A percentile compares a stretch with the other conserved stretches of the same genome.
phyloP scores from a whole-genome alignment of 2,888 invertebrate species.

The Phortica okadai region DNA sequence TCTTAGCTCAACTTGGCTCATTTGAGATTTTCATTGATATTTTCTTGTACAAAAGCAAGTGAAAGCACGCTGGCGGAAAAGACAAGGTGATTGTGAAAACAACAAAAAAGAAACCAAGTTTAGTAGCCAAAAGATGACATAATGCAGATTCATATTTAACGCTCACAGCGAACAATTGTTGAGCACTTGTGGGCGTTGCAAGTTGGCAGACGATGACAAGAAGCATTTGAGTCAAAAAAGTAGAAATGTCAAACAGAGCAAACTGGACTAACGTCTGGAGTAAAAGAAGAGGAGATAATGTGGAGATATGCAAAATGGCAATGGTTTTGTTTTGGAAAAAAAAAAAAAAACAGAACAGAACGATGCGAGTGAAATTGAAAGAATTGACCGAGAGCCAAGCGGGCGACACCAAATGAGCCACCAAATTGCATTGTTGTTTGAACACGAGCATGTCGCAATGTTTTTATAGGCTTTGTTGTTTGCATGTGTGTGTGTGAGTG shows the following conservation, averaged over 20 bases:
- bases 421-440: slow-evolving; percentile 9
- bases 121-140: no score
- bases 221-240: slow-evolving; percentile 32
- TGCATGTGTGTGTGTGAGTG: not conserved
- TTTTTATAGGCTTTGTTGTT: not conserved
- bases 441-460: not conserved
- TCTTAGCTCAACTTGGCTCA: no score
- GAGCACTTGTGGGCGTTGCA: no score
- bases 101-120: not conserved
- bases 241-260: slow-evolving; percentile 56
- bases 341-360: no score
- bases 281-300: slow-evolving; percentile 39
- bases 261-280: slow-evolving; percentile 59
- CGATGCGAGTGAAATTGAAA: not conserved
- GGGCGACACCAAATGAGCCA: not conserved
- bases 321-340: no score
- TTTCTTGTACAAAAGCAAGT: not conserved
- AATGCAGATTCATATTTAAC: no score
- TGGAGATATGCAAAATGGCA: not conserved
- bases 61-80: not conserved
- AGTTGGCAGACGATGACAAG: no score
- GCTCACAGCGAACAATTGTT: no score
- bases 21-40: not conserved
- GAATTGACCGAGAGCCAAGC: not conserved
- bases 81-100: not conserved